These are phyloP conservation scores for Lysiphlebus fabarum DNA, from an alignment of 1,140 invertebrate species.

Conservation along the genomic window DNA sequence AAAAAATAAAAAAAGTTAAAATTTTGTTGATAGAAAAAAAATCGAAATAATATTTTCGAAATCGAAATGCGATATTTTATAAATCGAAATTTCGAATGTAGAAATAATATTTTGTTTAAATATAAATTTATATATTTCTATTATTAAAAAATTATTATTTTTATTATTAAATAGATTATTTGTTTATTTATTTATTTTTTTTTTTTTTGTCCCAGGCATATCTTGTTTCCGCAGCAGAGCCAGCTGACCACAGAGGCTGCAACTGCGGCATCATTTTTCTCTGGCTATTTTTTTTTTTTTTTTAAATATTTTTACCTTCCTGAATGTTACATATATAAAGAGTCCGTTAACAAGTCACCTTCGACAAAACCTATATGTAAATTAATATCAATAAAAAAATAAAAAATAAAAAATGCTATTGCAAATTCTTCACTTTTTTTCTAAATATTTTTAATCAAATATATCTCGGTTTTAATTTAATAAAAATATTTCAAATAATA, in stretches of 20 bases:
- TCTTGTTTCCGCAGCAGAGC: constrained; percentile 50
- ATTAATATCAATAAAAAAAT: constrained; percentile 22
- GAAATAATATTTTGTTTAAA: no score
- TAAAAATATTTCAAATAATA: no score
- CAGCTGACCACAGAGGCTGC: constrained; percentile 45
- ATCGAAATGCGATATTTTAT: no score
- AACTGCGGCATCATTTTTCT: constrained; percentile 44
- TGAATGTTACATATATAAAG: constrained; percentile 11
- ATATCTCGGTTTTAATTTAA: no score
- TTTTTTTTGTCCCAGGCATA: constrained; percentile 54
- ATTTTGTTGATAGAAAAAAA: no score
- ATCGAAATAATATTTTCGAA: no score
- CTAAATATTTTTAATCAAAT: no score
- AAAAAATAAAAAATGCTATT: constrained; percentile 5
- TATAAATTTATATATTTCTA: no score
- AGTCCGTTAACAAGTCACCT: constrained; percentile 23
- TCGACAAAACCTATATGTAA: constrained; percentile 23
- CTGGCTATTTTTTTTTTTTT: constrained; percentile 37
- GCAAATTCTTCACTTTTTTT: background rate
- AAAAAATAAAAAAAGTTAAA: no score
- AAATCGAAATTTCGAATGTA: no score
- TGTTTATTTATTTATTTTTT: no score
- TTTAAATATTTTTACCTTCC: constrained; percentile 13
- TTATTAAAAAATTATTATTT: background rate
- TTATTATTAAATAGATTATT: constrained; percentile 5